Base-by-base conservation (phyloP, 1,140 invertebrate genomes). In the Trinorchestia longiramus region DNA sequence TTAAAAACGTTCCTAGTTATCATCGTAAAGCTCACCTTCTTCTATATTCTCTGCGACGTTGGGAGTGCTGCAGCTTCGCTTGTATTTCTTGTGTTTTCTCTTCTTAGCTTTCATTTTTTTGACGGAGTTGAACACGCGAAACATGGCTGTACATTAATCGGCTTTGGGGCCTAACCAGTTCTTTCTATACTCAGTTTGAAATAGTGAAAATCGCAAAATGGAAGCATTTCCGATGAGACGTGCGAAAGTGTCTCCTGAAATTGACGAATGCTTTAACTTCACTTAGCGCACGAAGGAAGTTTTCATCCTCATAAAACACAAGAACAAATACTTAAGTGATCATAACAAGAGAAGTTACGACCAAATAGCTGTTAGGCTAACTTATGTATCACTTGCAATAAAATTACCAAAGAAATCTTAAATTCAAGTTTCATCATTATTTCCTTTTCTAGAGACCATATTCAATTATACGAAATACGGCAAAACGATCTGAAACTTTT, bases 21-120 rank as follows among this genome's bases (percentile, higher is more conserved):
- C 8, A 77, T 3, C 62, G 15, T 42, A 36, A 90, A 90, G n/a
- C 92, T 94, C 44, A 94, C 92, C 92, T 94, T 94, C 92, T 43
- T 94, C 92, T 6, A 47, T 23, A 94, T 94, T 94, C 36, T 94
- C 92, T 19, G 92, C 44, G 40, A 94, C 92, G 44, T 94, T 94
- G 43, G 92, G 92, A 17, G 92, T 45, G 44, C 92, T 94, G 92
- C 92, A 43, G 43, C 92, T 94, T 15, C 92, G 92, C 44, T 94
- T 94, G 92, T 44, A 44, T n/a, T 94, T 94, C 40, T 94, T 94
- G 92, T 94, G 43, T 45, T 94, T 94, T 43, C 44, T 94, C 44
- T 94, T 94, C 92, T 94, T 94, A 36, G 92, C 92, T 47, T 94
- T 94, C 92, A 94, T 94, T 47, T 94, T 94, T 94, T 94, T 94